These are phyloP conservation scores for Ariolimax columbianus DNA, from an alignment of 2,888 invertebrate species.

Conservation along the genomic window DNA sequence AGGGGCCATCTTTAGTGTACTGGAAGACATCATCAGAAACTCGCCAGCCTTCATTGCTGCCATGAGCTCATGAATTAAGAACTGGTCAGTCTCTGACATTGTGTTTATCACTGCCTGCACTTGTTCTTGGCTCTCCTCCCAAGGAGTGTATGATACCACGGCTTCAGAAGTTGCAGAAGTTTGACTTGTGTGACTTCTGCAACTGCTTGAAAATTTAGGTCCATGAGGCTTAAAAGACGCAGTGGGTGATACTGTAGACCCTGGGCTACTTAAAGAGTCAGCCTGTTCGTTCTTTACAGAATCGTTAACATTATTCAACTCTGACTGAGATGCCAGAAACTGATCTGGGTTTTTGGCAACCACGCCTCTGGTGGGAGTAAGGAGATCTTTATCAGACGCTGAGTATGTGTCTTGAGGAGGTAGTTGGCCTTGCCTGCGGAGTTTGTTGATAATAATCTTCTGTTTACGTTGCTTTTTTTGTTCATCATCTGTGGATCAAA, in stretches of 20 bases:
- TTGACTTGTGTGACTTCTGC: background rate
- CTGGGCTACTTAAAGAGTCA: conserved; percentile 29
- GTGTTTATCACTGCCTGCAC: conserved; percentile 55
- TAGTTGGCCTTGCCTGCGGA: conserved; percentile 68
- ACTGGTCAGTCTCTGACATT: conserved; percentile 57
- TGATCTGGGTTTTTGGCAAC: conserved; percentile 32
- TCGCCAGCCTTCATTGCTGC: conserved; percentile 64
- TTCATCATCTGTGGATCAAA: conserved; percentile 72
- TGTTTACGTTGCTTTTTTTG: conserved; percentile 73
- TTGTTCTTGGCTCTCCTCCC: conserved; percentile 61
- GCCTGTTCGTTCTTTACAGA: conserved; percentile 29
- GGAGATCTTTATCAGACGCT: conserved; percentile 53
- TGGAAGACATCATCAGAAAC: conserved; percentile 67
- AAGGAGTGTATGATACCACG: conserved; percentile 52
- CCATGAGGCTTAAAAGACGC: background rate
- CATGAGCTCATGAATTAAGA: conserved; percentile 63
- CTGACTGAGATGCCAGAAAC: conserved; percentile 8
- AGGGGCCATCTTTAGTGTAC: conserved; percentile 61
- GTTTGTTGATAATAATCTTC: conserved; percentile 74
- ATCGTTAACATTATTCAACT: background rate
- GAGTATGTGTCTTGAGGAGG: conserved; percentile 65
- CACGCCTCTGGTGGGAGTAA: conserved; percentile 2
- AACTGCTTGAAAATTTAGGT: conserved; percentile 13
- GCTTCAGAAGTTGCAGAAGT: background rate
- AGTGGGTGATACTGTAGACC: conserved; percentile 2